Evolutionary conservation across 2,797 vertebrate species (phyloP), one percentile per base, ranked within the genome.

Genomic region (Anniella stebbinsi): DNA sequence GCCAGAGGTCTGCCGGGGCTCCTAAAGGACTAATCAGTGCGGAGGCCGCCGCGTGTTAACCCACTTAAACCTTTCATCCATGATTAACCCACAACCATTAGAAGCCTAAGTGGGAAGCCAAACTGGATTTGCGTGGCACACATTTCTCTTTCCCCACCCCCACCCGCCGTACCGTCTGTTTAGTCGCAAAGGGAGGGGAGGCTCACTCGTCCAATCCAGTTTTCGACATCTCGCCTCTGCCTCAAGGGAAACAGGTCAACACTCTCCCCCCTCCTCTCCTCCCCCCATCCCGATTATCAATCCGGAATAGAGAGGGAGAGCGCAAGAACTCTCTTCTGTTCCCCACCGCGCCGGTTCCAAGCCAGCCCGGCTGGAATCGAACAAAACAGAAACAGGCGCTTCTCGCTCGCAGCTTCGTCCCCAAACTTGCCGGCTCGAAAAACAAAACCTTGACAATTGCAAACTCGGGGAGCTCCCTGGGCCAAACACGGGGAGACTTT

Each of bases 71-170:
- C 93, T 83, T 92, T 93, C 93, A 96, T 94, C 91, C 89, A 54
- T 88, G 94, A 94, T 95, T 95, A 93, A 92, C 94, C 89, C 80
- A 83, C 91, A 92, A 91, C 87, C 67, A 78, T 85, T 92, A 92
- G 92, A 45, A 92, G 88, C 84, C 81, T 48, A 78, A 84, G 84
- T 38, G 85, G 92, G 77, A 70, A 75, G 80, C 88, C 89, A 30
- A 92, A 91, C 87, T 66, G 93, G 83, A 77, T 92, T 77, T 80
- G 92, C 83, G 23, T 77, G 60, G 87, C 93, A 83, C 87, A 86
- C 15, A 33, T 41, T 80, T 33, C 87, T 3, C 28, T 13, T 28
- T 76, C 67, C 63, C 76, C 33, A 36, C 28, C 15, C 80, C n/a
- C 80, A 2, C 7, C 57, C 36, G 13, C 36, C 11, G 75, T 4